These are phyloP conservation scores for Numenius phaeopus DNA, from an alignment of 2,797 vertebrate genomes.

Conservation along the genomic window DNA sequence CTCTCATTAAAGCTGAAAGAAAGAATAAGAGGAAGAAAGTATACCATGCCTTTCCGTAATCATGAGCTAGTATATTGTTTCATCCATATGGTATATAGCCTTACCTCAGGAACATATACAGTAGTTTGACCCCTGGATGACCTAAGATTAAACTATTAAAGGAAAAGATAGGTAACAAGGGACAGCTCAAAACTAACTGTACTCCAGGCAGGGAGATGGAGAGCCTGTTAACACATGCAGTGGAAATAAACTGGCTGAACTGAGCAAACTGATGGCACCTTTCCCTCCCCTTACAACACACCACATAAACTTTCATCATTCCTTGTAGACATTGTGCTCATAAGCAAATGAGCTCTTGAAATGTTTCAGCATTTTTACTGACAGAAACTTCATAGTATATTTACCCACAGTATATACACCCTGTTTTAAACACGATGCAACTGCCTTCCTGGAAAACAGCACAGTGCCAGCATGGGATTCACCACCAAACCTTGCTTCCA, in stretches of 20 bases:
- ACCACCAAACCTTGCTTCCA: not conserved
- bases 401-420: not conserved
- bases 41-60: not conserved
- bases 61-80: not conserved
- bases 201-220: not conserved
- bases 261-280: not conserved
- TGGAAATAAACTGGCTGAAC: not conserved
- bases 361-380: not conserved
- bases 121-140: constrained; percentile 18
- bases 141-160: not conserved
- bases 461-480: not conserved
- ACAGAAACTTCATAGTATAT: not conserved
- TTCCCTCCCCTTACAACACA: not conserved
- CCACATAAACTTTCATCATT: not conserved
- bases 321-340: fast-evolving
- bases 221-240: not conserved
- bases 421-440: not conserved
- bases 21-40: not conserved
- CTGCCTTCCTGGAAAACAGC: not conserved
- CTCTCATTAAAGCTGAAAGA: constrained; percentile 2
- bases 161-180: not conserved
- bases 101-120: constrained; percentile 13
- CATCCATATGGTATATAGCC: not conserved
- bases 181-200: not conserved
- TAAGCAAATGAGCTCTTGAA: not conserved